phyloP scores from a whole-genome alignment of 2,113 vertebrate genomes.

The Strix uralensis region DNA sequence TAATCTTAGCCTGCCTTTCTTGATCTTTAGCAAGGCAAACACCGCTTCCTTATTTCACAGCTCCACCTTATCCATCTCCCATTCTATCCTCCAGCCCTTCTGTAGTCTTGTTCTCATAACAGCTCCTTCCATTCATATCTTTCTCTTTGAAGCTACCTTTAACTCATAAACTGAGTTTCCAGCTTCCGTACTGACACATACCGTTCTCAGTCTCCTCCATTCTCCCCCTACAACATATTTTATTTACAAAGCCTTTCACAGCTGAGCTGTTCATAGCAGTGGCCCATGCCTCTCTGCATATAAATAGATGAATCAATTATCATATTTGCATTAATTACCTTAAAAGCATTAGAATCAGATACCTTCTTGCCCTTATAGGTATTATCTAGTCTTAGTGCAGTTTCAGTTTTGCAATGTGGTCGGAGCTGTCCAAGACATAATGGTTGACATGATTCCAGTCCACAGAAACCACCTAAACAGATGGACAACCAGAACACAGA shows the following conservation, averaged over 20 bases:
- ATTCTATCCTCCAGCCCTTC: background rate
- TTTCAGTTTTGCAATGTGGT: background rate
- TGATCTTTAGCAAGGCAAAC: background rate
- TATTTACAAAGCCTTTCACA: conserved; percentile 14
- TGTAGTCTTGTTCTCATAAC: background rate
- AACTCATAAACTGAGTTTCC: background rate
- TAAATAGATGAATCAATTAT: background rate
- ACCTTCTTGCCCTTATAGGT: background rate
- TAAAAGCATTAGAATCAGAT: background rate
- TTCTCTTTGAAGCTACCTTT: background rate
- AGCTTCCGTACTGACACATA: accelerated
- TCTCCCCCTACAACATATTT: background rate
- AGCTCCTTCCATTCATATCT: background rate
- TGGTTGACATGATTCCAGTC: background rate
- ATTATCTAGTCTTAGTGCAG: background rate
- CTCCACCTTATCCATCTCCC: background rate
- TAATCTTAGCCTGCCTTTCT: background rate
- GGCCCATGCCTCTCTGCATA: background rate
- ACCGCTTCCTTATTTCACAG: background rate
- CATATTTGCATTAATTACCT: conserved; percentile 2
- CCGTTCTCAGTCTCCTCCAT: background rate
- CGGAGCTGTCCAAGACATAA: background rate
- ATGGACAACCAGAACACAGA: conserved; percentile 28
- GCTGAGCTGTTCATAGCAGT: background rate
- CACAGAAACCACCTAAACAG: conserved; percentile 32